Evolutionary conservation across 2,888 invertebrate genomes (phyloP), one percentile per base, ranked within the genome.

Genomic region (Torymus texanus): DNA sequence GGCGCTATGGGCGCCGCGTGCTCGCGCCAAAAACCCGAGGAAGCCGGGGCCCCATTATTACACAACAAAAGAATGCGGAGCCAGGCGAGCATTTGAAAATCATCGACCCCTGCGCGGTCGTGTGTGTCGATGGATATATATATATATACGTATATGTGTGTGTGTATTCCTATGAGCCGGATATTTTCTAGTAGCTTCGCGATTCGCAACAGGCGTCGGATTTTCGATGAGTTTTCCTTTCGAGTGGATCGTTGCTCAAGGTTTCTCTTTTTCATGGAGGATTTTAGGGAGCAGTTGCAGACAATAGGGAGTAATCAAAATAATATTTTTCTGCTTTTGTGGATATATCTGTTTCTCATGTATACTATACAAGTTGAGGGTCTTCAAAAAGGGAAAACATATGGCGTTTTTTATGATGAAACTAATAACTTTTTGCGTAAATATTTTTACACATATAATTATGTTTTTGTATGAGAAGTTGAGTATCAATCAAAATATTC

Each of bases 1-100:
- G 82, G 83, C 84, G 83, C 82, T 81, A 87, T 66, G 79, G 86
- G 87, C 87, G 87, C 88, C 87, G 81, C 80, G 62, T 56, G 68
- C 65, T 66, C 80, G 62, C 62, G 68, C 65, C 71, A 71, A 75
- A 79, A 75, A 55, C 61, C 65, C 61, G 63, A 72, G 41, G 65
- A 71, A 75, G 74, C 74, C 18, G 24, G 53, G 71, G 75, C 66
- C 67, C 79, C 79, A 62, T 82, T 82, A 82, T 83, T 81, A 79
- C 78, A 81, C 81, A 82, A 81, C 75, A 80, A 79, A 79, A 71
- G 79, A 72, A 75, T 62, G 75, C 67, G 74, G 58, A 70, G 75
- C 63, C 78, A 67, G 78, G 53, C 79, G 75, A 71, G 61, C 16
- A 75, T 82, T 68, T 58, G 71, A 72, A 75, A 71, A 81, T 75